Evolutionary conservation across 2,888 invertebrate genomes (phyloP).

Genomic region (Portevinia maculata): DNA sequence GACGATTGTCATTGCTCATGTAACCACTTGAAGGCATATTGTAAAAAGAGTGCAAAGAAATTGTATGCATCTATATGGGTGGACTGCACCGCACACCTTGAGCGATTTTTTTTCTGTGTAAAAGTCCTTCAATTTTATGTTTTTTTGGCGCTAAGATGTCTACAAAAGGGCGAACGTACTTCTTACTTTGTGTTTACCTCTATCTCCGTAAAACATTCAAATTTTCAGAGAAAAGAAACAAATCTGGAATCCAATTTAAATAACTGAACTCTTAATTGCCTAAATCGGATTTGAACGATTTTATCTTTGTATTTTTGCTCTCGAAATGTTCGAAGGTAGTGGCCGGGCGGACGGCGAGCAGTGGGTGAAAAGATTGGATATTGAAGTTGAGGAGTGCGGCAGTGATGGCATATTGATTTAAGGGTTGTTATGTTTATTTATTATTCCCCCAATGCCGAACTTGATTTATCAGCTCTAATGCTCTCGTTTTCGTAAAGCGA

Average conservation of each 20-base stretch:
- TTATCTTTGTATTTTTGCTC: conserved; percentile 66
- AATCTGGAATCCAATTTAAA: conserved; percentile 70
- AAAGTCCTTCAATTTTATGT: not conserved
- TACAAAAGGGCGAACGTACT: conserved; percentile 47
- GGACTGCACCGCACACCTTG: conserved; percentile 66
- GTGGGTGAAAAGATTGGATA: conserved; percentile 14
- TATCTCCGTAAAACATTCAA: conserved; percentile 17
- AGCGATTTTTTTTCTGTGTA: conserved; percentile 38
- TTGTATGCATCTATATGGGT: conserved; percentile 7
- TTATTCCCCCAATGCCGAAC: conserved; percentile 46
- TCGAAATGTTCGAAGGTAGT: conserved; percentile 41
- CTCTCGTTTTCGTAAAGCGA: conserved; percentile 70
- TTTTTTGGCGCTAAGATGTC: conserved; percentile 70
- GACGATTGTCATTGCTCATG: conserved; percentile 33
- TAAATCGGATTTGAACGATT: conserved; percentile 72
- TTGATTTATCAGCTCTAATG: conserved; percentile 65
- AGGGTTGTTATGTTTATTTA: conserved; percentile 73
- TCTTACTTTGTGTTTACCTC: conserved; percentile 27
- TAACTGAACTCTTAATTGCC: conserved; percentile 73
- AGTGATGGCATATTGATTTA: conserved; percentile 49
- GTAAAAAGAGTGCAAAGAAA: conserved; percentile 37
- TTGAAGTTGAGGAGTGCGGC: conserved; percentile 49
- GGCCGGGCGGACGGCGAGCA: not conserved
- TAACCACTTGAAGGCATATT: conserved; percentile 63
- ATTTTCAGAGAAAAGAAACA: conserved; percentile 12